These are phyloP conservation scores for Otocyon megalotis DNA, from an alignment of 2,113 vertebrate species.

Conservation along the genomic window DNA sequence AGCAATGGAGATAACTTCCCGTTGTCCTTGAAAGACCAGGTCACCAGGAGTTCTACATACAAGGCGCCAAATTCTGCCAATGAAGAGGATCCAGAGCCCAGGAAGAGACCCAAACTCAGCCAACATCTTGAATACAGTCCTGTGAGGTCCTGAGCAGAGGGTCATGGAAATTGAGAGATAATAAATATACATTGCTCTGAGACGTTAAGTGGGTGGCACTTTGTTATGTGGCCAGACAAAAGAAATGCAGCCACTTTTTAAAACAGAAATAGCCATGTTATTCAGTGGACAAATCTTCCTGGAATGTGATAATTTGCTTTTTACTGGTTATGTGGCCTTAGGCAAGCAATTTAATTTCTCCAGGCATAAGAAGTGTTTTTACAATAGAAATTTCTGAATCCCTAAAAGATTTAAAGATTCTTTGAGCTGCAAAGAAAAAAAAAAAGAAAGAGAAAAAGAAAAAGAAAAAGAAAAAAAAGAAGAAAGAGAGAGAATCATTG, in stretches of 20 bases:
- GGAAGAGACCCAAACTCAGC: not conserved
- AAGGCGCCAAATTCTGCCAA: not conserved
- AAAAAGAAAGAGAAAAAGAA: not conserved
- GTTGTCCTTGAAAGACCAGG: not conserved
- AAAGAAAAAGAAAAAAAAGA: no score
- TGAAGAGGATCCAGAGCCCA: not conserved
- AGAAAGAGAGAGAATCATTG: not conserved
- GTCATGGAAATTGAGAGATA: not conserved
- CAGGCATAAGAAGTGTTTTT: not conserved
- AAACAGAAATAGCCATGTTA: not conserved
- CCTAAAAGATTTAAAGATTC: constrained; percentile 11
- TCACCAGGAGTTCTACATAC: not conserved
- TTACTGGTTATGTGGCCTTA: not conserved
- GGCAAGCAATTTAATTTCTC: constrained; percentile 31
- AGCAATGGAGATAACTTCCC: no score
- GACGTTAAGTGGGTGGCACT: not conserved
- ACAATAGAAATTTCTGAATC: not conserved
- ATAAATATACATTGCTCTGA: not conserved
- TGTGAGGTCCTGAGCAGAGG: not conserved
- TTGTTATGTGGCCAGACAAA: not conserved
- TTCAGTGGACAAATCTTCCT: not conserved
- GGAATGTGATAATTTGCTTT: not conserved
- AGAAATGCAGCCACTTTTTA: not conserved
- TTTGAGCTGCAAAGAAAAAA: not conserved
- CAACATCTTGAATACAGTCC: not conserved